Percentiles rank a stretch among this genome's conserved stretches.
These are phyloP conservation scores for Leistus spinibarbis DNA, from an alignment of 2,888 invertebrate species.

Conservation along the genomic window DNA sequence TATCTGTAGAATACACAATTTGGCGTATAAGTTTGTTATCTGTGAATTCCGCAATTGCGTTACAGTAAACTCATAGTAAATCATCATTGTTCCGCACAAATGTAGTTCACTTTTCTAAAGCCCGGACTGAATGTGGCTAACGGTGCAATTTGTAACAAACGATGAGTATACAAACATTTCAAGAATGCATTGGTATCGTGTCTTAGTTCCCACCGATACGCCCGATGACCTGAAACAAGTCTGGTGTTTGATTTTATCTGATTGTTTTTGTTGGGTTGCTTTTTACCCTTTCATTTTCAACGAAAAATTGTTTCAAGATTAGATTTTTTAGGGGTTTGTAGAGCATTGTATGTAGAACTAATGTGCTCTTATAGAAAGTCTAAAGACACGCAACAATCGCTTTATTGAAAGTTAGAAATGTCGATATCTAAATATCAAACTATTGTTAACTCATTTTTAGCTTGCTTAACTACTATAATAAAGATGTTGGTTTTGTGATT, in stretches of 20 bases:
- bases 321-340: neutral
- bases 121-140: neutral
- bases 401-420: neutral
- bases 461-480: too few relatives aligned
- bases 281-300: neutral
- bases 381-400: neutral
- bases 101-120: neutral
- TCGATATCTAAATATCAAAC: neutral
- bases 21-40: neutral
- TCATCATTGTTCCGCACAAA: neutral
- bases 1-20: neutral
- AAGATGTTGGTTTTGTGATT: neutral
- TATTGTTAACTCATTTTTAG: neutral
- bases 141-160: neutral
- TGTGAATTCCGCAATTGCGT: neutral
- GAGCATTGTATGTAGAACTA: neutral
- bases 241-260: neutral
- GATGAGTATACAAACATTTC: neutral
- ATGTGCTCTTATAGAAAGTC: neutral
- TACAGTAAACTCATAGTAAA: neutral
- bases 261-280: neutral
- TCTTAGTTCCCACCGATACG: neutral
- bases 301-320: neutral
- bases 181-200: neutral
- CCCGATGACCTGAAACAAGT: neutral